Evolutionary conservation across 2,797 vertebrate genomes (phyloP), one percentile per base, ranked within the genome.

Genomic region (Periophthalmus magnuspinnatus): DNA sequence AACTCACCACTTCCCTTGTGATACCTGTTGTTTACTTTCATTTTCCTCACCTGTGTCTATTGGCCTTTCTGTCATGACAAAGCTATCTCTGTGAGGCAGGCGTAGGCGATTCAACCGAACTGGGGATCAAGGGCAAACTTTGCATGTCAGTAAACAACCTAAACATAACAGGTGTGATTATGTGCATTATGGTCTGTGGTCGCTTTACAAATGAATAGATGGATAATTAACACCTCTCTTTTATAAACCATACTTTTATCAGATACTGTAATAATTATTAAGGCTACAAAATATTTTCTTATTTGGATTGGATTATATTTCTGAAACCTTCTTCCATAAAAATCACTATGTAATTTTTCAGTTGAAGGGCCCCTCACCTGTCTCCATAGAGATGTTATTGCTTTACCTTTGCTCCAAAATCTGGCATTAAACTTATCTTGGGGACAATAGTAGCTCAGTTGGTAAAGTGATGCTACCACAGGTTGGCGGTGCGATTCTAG

Each of bases 1-100:
- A 88, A 82, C 81, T 78, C 68, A 67, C n/a, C 67, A 47, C 45
- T 71, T 68, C 61, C 78, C 45, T 73, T 32, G 3, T 77, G 41
- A 45, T 58, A 66, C 60, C 38, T 74, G 81, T 81, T 85, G 69
- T 80, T 5, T 60, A 19, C n/a, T n/a, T n/a, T 17, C 58, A 11
- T 73, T 77, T 67, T 58, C 22, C 67, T 19, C 78, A 74, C 72
- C 76, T 85, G 69, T 70, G 67, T 58, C 61, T 28, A 54, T 69
- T 72, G 66, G 60, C 67, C 36, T 70, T 64, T 75, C 65, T 33
- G 54, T 74, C 75, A 77, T 55, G 33, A 67, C 72, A 68, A 75
- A 74, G 75, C 71, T 65, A 67, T 71, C 50, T 33, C 21, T 55
- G 64, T 10, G 13, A 36, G 38, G 14, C 13, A 36, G 38, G 14